Conservation (phyloP, 2,888 invertebrate species). For the Sphaeridia pumilis region DNA sequence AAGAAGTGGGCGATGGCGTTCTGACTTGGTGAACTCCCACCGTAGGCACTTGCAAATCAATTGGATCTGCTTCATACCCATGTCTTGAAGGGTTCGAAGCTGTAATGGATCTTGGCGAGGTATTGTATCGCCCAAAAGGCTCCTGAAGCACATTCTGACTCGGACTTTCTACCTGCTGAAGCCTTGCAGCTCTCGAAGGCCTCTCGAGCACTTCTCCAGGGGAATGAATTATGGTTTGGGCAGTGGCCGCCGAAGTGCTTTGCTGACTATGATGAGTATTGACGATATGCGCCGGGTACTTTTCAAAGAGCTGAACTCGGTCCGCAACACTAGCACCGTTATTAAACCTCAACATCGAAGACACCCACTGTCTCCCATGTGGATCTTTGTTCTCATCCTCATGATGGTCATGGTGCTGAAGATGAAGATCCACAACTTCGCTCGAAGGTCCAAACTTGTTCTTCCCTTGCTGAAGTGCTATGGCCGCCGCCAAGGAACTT, state of each 20-base stretch:
- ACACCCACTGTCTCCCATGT: slow-evolving; percentile 21
- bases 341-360: slow-evolving; percentile 24
- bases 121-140: background rate
- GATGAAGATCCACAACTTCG: slow-evolving; percentile 1
- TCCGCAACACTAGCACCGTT: slow-evolving; percentile 35
- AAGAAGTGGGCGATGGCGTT: background rate
- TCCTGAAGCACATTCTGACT: no score
- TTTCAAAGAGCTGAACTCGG: slow-evolving; percentile 35
- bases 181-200: background rate
- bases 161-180: no score
- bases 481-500: slow-evolving; percentile 31
- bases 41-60: background rate
- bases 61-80: background rate
- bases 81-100: background rate
- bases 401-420: slow-evolving; percentile 2
- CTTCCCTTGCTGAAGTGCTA: slow-evolving; percentile 34
- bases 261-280: background rate
- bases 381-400: background rate
- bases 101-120: background rate
- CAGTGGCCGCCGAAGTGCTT: background rate
- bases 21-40: background rate
- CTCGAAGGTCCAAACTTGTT: slow-evolving; percentile 27
- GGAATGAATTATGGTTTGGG: background rate
- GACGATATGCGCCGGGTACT: slow-evolving; percentile 30
- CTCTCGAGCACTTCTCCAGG: background rate